Base-by-base conservation (phyloP, 2,113 vertebrate genomes). In the Chelonoidis abingdonii region DNA sequence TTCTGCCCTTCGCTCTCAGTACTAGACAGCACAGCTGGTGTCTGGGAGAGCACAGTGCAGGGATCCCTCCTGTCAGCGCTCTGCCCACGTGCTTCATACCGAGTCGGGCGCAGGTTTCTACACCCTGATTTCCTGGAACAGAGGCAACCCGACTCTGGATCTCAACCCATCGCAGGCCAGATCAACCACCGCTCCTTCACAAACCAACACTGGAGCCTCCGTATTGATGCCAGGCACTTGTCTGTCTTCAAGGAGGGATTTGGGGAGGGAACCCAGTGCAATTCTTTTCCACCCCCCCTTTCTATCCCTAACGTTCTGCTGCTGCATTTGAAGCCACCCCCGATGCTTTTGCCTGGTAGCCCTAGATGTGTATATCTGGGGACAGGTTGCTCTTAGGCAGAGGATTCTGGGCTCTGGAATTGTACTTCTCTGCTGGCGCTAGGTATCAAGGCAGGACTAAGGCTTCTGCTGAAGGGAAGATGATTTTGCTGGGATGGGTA, bases 341-440 rank as follows among this genome's bases (percentile, higher is more conserved):
- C 54, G 53, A 41, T 27, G 65, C 49, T 78, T 86, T 62, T 49
- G 31, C 38, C 31, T 35, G 38, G 0, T 0, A 38, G 31, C 17
- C 12, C 9, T 52, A 80, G 72, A n/a, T 80, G 57, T 84, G 25
- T 76, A 65, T 31, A 17, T 78, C 38, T 35, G 62, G 62, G 31
- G 29, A 31, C 14, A 8, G 62, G 31, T 14, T 65, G 62, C 31
- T 65, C 62, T 65, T 31, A 35, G 14, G 62, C 29, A 27, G 57
- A 25, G 31, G 14, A 35, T 65, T 65, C 31, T 35, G 62, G 12
- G 7, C 44, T 52, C 29, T 50, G 50, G 80, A 87, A n/a, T 25
- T n/a, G 22, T 0, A 0, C 14, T 56, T 35, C 49, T 49, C 35
- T 79, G 8, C 41, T 25, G 41, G 21, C 31, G 38, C 79, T 35